Percentiles rank a stretch among this genome's conserved stretches.
These are phyloP conservation scores for Diplodus puntazzo DNA, from an alignment of 2,797 vertebrate genomes.

Conservation along the genomic window DNA sequence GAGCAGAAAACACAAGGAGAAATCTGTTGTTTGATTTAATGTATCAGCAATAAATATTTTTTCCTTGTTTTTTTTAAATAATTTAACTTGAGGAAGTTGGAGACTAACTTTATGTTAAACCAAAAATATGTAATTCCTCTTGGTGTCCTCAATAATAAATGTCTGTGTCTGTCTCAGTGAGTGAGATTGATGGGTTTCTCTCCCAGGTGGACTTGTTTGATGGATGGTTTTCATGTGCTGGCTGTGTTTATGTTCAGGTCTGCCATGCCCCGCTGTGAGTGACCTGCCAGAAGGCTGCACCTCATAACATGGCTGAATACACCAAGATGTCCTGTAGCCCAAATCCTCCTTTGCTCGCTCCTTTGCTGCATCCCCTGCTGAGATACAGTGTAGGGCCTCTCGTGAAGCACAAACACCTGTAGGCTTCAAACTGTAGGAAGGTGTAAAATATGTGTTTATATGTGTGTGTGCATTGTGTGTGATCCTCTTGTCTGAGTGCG, in stretches of 20 bases:
- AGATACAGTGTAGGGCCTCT: constrained; percentile 44
- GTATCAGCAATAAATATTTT: neutral
- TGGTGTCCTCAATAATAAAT: constrained; percentile 33
- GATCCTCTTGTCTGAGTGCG: constrained; percentile 24
- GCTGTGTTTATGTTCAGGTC: constrained; percentile 64
- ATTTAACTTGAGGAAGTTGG: constrained; percentile 9
- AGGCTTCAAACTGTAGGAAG: constrained; percentile 31
- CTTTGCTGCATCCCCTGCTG: constrained; percentile 53
- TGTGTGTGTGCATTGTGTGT: neutral
- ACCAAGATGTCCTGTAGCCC: constrained; percentile 52
- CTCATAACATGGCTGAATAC: constrained; percentile 49
- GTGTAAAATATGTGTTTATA: constrained; percentile 3
- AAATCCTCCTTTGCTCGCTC: constrained; percentile 58
- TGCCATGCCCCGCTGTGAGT: constrained; percentile 65
- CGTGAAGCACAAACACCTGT: constrained; percentile 75
- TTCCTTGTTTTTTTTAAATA: constrained; percentile 26
- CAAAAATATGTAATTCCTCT: constrained; percentile 14
- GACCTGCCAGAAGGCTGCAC: constrained; percentile 53
- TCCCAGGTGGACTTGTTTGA: constrained; percentile 49
- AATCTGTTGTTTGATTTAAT: constrained; percentile 39
- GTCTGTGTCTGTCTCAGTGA: constrained; percentile 34
- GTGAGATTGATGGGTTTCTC: constrained; percentile 59
- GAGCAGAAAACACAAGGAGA: constrained; percentile 33
- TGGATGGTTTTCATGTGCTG: constrained; percentile 58
- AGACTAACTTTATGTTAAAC: neutral